Conservation (phyloP, 2,888 invertebrate genomes). For the Merodon equestris region DNA sequence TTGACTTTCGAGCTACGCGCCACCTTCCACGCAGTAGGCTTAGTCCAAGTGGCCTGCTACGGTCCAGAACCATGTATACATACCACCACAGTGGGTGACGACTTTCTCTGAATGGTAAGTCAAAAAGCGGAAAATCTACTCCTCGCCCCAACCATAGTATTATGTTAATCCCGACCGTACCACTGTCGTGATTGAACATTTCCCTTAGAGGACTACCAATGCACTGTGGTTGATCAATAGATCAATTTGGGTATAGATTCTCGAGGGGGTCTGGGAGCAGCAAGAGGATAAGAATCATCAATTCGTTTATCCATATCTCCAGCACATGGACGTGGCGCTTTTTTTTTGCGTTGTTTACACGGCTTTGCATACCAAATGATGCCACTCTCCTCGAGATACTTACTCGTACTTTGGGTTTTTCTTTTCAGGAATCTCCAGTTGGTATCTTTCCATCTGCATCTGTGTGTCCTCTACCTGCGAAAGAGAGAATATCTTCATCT, state of each 20-base stretch:
- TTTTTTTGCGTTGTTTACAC: slow-evolving; percentile 57
- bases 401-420: slow-evolving; percentile 15
- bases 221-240: slow-evolving; percentile 58
- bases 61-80: no score
- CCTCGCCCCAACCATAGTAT: slow-evolving; percentile 48
- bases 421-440: slow-evolving; percentile 33
- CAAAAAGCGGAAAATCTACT: slow-evolving; percentile 59
- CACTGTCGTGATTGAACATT: slow-evolving; percentile 70
- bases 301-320: no score
- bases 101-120: slow-evolving; percentile 51
- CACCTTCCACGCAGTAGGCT: no score
- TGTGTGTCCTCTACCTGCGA: slow-evolving; percentile 32
- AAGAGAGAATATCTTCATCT: slow-evolving; percentile 57
- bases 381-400: slow-evolving; percentile 60
- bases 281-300: slow-evolving; percentile 27
- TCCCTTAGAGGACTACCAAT: slow-evolving; percentile 35
- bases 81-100: slow-evolving; percentile 23
- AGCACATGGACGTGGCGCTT: slow-evolving; percentile 19
- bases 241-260: slow-evolving; percentile 55
- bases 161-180: slow-evolving; percentile 63
- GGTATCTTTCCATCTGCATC: slow-evolving; percentile 32
- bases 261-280: neutral
- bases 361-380: slow-evolving; percentile 66
- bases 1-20: slow-evolving; percentile 42
- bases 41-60: no score